Conservation (phyloP, 2,888 invertebrate genomes). For the Leptinotarsa juncta region DNA sequence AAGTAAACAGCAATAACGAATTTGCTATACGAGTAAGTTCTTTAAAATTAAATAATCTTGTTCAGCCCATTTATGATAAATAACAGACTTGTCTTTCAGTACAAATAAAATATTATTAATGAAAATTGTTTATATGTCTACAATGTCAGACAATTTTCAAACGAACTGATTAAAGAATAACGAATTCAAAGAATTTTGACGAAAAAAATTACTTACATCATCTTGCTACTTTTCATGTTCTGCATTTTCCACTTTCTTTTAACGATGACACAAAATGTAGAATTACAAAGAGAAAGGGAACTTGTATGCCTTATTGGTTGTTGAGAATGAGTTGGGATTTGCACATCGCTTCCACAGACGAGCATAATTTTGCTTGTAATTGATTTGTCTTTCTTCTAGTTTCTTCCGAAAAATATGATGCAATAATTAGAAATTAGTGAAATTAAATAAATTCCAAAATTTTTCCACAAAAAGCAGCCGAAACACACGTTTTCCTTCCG, state of each 20-base stretch:
- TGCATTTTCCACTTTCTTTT: slow-evolving; percentile 4
- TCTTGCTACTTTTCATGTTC: background rate
- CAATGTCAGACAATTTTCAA: background rate
- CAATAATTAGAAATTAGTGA: background rate
- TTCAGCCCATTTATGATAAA: too few species aligned
- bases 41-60: too few species aligned
- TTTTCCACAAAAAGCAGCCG: background rate
- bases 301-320: background rate
- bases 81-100: too few species aligned
- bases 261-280: background rate
- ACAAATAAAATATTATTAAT: too few species aligned
- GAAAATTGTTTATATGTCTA: too few species aligned
- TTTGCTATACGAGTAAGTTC: too few species aligned
- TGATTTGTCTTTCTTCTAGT: background rate
- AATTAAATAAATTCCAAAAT: background rate
- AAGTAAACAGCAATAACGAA: too few species aligned
- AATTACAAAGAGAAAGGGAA: background rate
- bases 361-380: background rate
- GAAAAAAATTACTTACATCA: background rate
- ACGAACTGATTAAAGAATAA: background rate
- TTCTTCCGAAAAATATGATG: background rate
- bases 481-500: background rate
- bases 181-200: background rate
- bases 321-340: background rate
- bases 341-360: background rate